A percentile compares a stretch with the other conserved stretches of the same genome.
Conservation (phyloP, 2,797 vertebrate genomes). For the Esox lucius region DNA sequence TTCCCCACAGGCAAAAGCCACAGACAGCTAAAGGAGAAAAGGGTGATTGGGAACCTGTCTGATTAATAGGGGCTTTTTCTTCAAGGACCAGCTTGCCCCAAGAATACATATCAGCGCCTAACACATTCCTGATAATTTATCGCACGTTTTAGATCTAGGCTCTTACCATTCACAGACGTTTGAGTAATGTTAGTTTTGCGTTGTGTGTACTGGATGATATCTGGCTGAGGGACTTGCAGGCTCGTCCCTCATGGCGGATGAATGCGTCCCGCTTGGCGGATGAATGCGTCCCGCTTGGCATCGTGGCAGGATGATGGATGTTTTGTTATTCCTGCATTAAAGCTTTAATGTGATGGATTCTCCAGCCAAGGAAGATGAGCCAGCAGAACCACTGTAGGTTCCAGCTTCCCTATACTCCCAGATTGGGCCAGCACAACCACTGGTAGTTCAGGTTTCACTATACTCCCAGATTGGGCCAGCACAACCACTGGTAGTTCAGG, state of each 20-base stretch:
- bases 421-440: background rate
- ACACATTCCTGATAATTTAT: constrained; percentile 48
- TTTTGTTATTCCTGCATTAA: constrained; percentile 72
- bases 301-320: constrained; percentile 63
- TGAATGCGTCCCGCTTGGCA: constrained; percentile 44
- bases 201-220: constrained; percentile 29
- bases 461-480: too few species aligned
- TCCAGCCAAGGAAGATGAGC: constrained; percentile 46
- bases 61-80: constrained; percentile 51
- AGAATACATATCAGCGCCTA: constrained; percentile 47
- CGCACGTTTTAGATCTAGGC: constrained; percentile 33
- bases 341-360: constrained; percentile 72
- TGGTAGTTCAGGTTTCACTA: too few species aligned
- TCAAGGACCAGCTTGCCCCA: constrained; percentile 39
- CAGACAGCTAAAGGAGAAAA: constrained; percentile 58
- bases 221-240: constrained; percentile 22
- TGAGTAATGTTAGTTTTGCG: constrained; percentile 35
- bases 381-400: constrained; percentile 28
- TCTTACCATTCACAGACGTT: constrained; percentile 6
- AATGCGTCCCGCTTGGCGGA: constrained; percentile 42
- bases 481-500: background rate
- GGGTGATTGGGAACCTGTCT: constrained; percentile 50
- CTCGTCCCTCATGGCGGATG: constrained; percentile 40
- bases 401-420: background rate
- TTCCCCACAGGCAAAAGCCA: constrained; percentile 50